phyloP scores from a whole-genome alignment of 2,113 vertebrate genomes.

The Aegithalos caudatus region DNA sequence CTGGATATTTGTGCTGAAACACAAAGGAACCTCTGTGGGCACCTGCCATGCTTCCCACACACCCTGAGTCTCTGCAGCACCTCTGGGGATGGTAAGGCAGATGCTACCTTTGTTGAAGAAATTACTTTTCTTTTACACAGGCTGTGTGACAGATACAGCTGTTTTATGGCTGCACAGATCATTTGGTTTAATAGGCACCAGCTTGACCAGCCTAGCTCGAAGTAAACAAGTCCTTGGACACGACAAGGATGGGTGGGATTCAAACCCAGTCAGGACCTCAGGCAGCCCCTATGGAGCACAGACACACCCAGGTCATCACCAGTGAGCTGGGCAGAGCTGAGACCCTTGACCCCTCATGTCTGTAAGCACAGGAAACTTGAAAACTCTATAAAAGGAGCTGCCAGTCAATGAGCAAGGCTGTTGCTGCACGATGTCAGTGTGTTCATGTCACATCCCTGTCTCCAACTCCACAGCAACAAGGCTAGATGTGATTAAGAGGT shows the following conservation, averaged over 20 bases:
- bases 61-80: rapidly evolving
- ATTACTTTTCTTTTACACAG: background rate
- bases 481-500: background rate
- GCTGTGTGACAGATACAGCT: background rate
- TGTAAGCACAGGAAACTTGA: background rate
- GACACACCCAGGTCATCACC: background rate
- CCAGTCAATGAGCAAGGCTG: background rate
- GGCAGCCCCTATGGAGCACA: background rate
- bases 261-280: background rate
- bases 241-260: background rate
- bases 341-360: background rate
- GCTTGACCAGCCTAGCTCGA: background rate
- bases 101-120: background rate
- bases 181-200: background rate
- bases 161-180: background rate
- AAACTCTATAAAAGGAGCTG: background rate
- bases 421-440: background rate
- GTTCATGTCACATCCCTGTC: background rate
- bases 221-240: background rate
- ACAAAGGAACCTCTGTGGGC: background rate
- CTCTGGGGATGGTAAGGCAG: rapidly evolving
- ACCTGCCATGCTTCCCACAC: rapidly evolving
- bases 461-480: background rate
- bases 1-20: background rate
- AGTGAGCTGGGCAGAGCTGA: background rate